phyloP scores from a whole-genome alignment of 1,140 invertebrate species.

The Drosophila orena region DNA sequence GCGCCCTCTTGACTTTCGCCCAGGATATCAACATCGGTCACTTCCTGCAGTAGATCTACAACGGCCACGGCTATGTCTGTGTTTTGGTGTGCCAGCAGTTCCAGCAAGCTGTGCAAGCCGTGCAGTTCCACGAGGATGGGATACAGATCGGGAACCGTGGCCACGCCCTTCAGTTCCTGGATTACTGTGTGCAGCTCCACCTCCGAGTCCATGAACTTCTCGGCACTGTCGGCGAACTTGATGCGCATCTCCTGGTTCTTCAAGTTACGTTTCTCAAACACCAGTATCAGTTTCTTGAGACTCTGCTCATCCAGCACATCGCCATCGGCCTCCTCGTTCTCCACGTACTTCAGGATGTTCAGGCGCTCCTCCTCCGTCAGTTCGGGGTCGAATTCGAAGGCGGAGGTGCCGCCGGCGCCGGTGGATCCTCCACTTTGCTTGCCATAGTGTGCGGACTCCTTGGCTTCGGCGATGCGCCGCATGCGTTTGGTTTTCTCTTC shows the following conservation, averaged over 20 bases:
- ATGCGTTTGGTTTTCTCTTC: conserved; percentile 79
- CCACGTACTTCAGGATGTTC: conserved; percentile 93
- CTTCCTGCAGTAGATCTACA: conserved; percentile 94
- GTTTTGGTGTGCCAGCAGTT: conserved; percentile 98
- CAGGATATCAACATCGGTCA: conserved; percentile 98
- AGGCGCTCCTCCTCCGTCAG: conserved; percentile 89
- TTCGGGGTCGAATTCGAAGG: conserved; percentile 85
- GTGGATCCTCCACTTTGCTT: conserved; percentile 81
- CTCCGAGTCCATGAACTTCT: conserved; percentile 99
- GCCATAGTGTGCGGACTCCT: conserved; percentile 84
- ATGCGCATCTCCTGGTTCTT: conserved; percentile 99
- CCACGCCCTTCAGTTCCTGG: conserved; percentile 96
- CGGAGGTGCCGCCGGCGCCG: conserved; percentile 8
- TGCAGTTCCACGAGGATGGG: conserved; percentile 95
- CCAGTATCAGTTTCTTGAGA: conserved; percentile 94
- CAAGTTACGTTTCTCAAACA: conserved; percentile 97
- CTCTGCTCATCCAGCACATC: conserved; percentile 93
- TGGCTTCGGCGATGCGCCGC: conserved; percentile 80
- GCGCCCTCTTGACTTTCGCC: conserved; percentile 95
- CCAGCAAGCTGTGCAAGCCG: conserved; percentile 95
- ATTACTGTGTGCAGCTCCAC: conserved; percentile 96
- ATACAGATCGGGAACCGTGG: conserved; percentile 98
- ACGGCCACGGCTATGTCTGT: conserved; percentile 95
- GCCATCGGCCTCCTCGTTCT: conserved; percentile 92
- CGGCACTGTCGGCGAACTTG: conserved; percentile 98